Evolutionary conservation across 2,113 vertebrate species (phyloP).

Genomic region (Dipodomys merriami): DNA sequence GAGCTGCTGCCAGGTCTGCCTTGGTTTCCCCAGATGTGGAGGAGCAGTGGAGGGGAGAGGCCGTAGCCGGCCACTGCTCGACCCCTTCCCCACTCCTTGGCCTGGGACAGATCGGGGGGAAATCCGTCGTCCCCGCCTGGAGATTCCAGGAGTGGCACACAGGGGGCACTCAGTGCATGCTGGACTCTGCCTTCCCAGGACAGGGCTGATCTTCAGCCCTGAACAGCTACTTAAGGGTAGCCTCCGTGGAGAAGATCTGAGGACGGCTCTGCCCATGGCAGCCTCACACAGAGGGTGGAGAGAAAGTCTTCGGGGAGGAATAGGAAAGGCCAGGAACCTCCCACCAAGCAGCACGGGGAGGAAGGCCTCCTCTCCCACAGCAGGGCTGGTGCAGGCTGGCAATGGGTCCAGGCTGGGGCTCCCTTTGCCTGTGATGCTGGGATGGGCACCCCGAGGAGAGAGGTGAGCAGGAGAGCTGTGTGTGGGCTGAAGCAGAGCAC

Average conservation of each 20-base stretch:
- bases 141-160: not conserved
- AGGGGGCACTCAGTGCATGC: not conserved
- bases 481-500: not conserved
- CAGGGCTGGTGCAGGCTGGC: not conserved
- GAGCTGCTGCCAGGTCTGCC: not conserved
- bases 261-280: not conserved
- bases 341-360: not conserved
- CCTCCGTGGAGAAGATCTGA: not conserved
- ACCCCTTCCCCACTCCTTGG: not conserved
- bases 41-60: not conserved
- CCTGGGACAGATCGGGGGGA: not conserved
- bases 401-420: not conserved
- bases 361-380: too few species aligned
- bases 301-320: not conserved
- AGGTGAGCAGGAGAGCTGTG: not conserved
- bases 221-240: not conserved
- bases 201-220: not conserved
- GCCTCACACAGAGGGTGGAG: not conserved
- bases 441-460: not conserved
- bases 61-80: not conserved
- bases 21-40: not conserved
- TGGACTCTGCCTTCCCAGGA: not conserved
- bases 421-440: not conserved
- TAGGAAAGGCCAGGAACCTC: not conserved
- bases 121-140: too few species aligned